These are phyloP conservation scores for Steinernema scapterisci DNA, from an alignment of 2,888 invertebrate genomes.

Conservation along the genomic window DNA sequence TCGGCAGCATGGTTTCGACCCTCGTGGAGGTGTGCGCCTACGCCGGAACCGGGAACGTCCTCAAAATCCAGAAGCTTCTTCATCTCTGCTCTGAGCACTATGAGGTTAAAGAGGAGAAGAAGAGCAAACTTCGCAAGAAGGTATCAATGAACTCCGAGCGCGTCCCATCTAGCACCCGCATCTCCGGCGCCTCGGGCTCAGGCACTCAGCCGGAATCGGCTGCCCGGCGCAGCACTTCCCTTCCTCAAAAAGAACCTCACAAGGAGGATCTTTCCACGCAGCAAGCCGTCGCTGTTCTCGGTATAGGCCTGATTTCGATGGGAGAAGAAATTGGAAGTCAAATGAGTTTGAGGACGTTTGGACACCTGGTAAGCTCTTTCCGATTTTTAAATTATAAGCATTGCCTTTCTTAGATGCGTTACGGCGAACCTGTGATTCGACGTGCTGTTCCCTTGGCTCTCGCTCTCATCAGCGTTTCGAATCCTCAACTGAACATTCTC, in stretches of 20 bases:
- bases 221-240: constrained; percentile 16
- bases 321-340: constrained; percentile 96
- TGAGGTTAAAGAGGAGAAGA: constrained; percentile 14
- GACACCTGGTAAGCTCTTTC: constrained; percentile 55
- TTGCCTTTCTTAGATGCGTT: constrained; percentile 76
- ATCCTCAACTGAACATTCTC: constrained; percentile 90
- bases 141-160: neutral
- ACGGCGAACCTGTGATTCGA: constrained; percentile 94
- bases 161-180: constrained; percentile 12
- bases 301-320: constrained; percentile 95
- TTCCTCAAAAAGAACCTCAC: neutral
- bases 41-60: constrained; percentile 97
- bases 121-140: constrained; percentile 36
- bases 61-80: constrained; percentile 92
- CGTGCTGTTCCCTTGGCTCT: constrained; percentile 95
- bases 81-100: constrained; percentile 95
- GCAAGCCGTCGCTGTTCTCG: constrained; percentile 94
- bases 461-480: constrained; percentile 82
- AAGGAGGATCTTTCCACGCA: constrained; percentile 71
- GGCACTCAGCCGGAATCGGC: neutral
- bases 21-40: constrained; percentile 97
- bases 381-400: neutral
- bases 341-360: constrained; percentile 64
- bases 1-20: constrained; percentile 90
- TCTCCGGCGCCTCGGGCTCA: neutral